A percentile compares a stretch with the other conserved stretches of the same genome.
Evolutionary conservation across 2,888 invertebrate species (phyloP).

Genomic region (Nezara viridula): DNA sequence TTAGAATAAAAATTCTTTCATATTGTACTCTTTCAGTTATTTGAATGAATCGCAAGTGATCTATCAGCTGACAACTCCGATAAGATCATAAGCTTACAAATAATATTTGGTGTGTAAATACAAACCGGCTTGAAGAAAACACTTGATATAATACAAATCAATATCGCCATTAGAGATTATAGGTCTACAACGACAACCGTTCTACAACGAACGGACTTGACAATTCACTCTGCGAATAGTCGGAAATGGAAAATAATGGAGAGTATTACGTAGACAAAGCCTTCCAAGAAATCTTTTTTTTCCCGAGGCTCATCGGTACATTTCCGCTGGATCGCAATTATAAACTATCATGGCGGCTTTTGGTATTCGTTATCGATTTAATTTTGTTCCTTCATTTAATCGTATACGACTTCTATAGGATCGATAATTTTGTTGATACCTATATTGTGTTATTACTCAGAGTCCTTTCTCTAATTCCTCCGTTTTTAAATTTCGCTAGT

Average conservation of each 20-base stretch:
- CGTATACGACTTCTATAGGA: not conserved
- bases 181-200: not conserved
- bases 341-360: not conserved
- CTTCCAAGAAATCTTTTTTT: not conserved
- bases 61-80: too few species aligned
- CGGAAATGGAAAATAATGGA: not conserved
- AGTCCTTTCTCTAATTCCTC: too few species aligned
- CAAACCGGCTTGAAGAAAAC: not conserved
- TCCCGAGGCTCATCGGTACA: not conserved
- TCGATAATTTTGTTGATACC: not conserved
- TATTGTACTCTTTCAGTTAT: too few species aligned
- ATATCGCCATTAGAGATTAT: not conserved
- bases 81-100: too few species aligned
- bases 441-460: too few species aligned
- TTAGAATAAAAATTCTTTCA: too few species aligned
- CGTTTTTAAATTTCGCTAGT: not conserved
- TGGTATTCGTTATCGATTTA: not conserved
- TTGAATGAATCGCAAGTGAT: too few species aligned
- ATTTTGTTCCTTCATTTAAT: not conserved
- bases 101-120: not conserved
- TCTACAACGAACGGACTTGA: too few species aligned
- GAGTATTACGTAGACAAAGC: not conserved
- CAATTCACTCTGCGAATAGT: not conserved
- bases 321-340: not conserved
- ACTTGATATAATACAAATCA: not conserved